Percentiles rank a stretch among this genome's conserved stretches.
phyloP scores from a whole-genome alignment of 2,797 vertebrate species.

The Danionella dracula region DNA sequence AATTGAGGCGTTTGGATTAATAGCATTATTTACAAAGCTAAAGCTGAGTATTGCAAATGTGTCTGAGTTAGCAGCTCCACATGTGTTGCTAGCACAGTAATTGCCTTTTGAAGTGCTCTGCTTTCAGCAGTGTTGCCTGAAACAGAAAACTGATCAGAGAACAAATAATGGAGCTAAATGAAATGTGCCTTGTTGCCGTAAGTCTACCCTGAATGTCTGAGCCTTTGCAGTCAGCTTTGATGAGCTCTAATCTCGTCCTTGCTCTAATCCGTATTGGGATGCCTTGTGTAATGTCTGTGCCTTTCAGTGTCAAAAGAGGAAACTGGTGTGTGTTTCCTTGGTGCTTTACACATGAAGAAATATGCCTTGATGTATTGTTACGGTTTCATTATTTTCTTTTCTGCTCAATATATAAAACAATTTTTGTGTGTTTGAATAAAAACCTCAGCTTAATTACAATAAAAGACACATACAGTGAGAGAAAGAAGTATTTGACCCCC shows the following conservation, averaged over 20 bases:
- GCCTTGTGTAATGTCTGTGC: conserved; percentile 22
- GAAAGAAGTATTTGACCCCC: no score
- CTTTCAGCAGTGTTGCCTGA: conserved; percentile 36
- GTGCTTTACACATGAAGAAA: neutral
- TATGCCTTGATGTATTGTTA: neutral
- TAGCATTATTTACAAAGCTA: conserved; percentile 40
- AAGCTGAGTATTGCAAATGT: conserved; percentile 31
- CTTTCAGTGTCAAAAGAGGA: conserved; percentile 24
- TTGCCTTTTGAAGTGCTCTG: conserved; percentile 39
- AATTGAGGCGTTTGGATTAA: conserved; percentile 28
- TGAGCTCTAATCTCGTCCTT: conserved; percentile 31
- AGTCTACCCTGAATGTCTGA: conserved; percentile 31
- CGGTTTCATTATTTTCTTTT: neutral
- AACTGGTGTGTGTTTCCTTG: conserved; percentile 14
- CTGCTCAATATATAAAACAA: neutral
- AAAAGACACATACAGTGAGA: neutral
- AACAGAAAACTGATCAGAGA: conserved; percentile 40
- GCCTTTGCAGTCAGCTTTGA: conserved; percentile 31
- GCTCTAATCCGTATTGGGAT: conserved; percentile 30
- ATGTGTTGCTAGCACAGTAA: conserved; percentile 36
- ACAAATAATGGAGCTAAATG: conserved; percentile 38
- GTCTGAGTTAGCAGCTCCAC: conserved; percentile 32
- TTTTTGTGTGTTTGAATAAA: neutral
- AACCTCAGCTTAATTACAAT: no score
- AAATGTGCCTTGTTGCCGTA: conserved; percentile 40